Percentiles rank a stretch among this genome's conserved stretches.
These are phyloP conservation scores for Remorina albescens DNA, from an alignment of 2,797 vertebrate genomes.

Conservation along the genomic window DNA sequence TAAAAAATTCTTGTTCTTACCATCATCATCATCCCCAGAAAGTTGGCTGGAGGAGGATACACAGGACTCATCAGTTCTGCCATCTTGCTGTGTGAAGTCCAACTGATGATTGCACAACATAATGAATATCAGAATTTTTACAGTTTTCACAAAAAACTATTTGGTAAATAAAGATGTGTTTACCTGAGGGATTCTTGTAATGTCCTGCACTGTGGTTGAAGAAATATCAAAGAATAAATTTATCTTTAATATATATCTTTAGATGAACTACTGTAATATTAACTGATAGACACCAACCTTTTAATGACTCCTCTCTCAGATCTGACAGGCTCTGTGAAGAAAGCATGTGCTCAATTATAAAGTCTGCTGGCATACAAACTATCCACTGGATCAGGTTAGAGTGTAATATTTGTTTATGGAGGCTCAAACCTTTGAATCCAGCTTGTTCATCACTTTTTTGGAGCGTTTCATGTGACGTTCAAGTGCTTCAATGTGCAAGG, in stretches of 20 bases:
- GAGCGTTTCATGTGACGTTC: conserved; percentile 24
- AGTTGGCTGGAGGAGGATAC: background rate
- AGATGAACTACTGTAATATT: background rate
- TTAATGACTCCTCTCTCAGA: conserved; percentile 37
- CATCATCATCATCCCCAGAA: conserved; percentile 17
- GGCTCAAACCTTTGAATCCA: conserved; percentile 61
- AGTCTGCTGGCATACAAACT: background rate
- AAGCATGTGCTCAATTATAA: background rate
- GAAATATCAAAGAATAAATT: background rate
- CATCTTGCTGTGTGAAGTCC: conserved; percentile 20
- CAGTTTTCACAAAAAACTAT: background rate
- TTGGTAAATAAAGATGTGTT: background rate
- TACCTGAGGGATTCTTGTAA: conserved; percentile 49
- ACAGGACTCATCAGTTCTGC: background rate
- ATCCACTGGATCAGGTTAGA: background rate
- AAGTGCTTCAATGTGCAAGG: conserved; percentile 52
- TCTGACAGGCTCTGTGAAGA: conserved; percentile 57
- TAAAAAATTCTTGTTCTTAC: conserved; percentile 35
- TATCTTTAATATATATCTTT: background rate
- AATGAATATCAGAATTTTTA: background rate
- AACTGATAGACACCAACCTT: conserved; percentile 47
- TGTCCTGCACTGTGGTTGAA: conserved; percentile 51
- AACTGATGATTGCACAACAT: conserved; percentile 48
- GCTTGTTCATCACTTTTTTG: conserved; percentile 10
- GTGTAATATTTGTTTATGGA: background rate